Evolutionary conservation across 2,797 vertebrate genomes (phyloP).

Genomic region (Allobates femoralis): DNA sequence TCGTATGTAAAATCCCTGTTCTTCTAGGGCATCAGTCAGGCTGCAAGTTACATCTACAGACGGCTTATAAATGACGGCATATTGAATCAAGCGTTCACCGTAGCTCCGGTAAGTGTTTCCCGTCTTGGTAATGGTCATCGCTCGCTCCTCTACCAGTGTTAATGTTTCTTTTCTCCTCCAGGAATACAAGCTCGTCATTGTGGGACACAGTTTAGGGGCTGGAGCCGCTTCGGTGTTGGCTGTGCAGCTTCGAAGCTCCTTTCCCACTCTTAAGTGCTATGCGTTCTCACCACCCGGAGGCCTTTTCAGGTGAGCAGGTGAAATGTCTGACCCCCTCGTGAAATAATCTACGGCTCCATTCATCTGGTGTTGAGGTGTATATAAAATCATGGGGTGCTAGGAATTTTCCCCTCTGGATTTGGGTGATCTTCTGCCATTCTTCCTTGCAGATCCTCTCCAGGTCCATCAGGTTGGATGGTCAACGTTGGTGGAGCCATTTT

Average conservation of each 20-base stretch:
- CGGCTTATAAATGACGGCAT: conserved; percentile 91
- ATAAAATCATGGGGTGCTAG: too few species aligned
- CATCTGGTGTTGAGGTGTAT: too few species aligned
- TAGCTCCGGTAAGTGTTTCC: conserved; percentile 85
- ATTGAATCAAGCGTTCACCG: conserved; percentile 90
- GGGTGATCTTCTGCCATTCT: too few species aligned
- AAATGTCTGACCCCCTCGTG: background rate
- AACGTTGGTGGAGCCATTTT: too few species aligned
- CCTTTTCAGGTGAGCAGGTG: conserved; percentile 85
- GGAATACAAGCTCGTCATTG: conserved; percentile 93
- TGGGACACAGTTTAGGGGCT: conserved; percentile 94
- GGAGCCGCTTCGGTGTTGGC: conserved; percentile 88
- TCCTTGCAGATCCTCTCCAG: too few species aligned
- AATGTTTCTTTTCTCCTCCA: conserved; percentile 64
- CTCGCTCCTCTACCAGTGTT: background rate
- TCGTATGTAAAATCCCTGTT: background rate
- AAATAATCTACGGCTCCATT: too few species aligned
- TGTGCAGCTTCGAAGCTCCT: conserved; percentile 81
- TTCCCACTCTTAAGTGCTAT: conserved; percentile 85
- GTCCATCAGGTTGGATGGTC: too few species aligned
- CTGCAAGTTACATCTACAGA: conserved; percentile 88
- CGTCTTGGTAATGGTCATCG: background rate
- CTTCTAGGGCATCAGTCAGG: conserved; percentile 90
- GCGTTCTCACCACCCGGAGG: conserved; percentile 96
- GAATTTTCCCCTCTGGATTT: too few species aligned